A percentile compares a stretch with the other conserved stretches of the same genome.
Evolutionary conservation across 2,888 invertebrate genomes (phyloP).

Genomic region (Macrosoma leucophasiata): DNA sequence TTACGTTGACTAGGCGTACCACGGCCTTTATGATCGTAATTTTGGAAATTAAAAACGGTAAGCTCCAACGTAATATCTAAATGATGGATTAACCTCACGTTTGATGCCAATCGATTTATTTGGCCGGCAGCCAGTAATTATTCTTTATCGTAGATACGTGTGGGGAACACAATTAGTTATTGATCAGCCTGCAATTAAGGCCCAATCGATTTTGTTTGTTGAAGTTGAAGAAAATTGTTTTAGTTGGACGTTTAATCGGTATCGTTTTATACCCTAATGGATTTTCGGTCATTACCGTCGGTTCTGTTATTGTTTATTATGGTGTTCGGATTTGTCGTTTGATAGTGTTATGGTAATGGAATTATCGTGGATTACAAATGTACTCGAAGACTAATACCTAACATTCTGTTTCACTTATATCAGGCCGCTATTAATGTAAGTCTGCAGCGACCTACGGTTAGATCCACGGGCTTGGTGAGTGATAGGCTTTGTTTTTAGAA

Average conservation of each 20-base stretch:
- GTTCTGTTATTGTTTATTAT: constrained; percentile 49
- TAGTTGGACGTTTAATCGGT: constrained; percentile 66
- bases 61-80: constrained; percentile 73
- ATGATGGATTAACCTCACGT: constrained; percentile 73
- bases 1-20: constrained; percentile 61
- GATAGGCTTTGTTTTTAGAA: too few relatives aligned
- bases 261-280: constrained; percentile 65
- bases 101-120: constrained; percentile 74
- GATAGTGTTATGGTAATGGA: constrained; percentile 24
- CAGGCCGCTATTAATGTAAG: too few relatives aligned
- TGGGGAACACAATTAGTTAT: constrained; percentile 74
- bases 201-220: constrained; percentile 74
- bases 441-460: too few relatives aligned
- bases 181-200: constrained; percentile 73
- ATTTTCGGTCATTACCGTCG: constrained; percentile 56
- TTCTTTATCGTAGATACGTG: constrained; percentile 70
- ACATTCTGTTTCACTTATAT: too few relatives aligned
- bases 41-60: constrained; percentile 74
- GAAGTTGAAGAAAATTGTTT: constrained; percentile 75
- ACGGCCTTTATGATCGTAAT: constrained; percentile 54
- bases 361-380: constrained; percentile 5
- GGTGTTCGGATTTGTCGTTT: constrained; percentile 43
- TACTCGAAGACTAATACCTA: too few relatives aligned
- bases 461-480: too few relatives aligned
- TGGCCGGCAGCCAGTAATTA: constrained; percentile 74